phyloP scores from a whole-genome alignment of 2,113 vertebrate species.

The Gopherus flavomarginatus region DNA sequence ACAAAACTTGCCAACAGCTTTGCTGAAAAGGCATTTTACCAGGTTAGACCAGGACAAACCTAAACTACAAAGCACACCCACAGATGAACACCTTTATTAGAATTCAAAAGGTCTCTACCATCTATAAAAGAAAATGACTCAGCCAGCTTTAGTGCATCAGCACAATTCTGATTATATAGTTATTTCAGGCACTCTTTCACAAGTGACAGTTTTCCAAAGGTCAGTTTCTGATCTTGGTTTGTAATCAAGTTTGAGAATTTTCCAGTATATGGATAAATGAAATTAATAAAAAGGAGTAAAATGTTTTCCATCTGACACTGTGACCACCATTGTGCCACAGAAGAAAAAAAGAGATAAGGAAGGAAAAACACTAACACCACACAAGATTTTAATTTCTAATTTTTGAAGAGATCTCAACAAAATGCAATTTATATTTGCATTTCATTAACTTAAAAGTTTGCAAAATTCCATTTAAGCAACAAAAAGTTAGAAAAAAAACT shows the following conservation, averaged over 20 bases:
- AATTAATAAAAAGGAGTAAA: not conserved
- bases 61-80: not conserved
- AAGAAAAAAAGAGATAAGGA: not conserved
- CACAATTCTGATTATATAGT: not conserved
- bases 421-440: slow-evolving; percentile 10
- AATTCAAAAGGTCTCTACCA: not conserved
- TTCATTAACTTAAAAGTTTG: slow-evolving; percentile 1
- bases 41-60: not conserved
- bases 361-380: not conserved
- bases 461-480: not conserved
- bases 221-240: not conserved
- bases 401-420: not conserved
- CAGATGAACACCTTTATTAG: not conserved
- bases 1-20: not conserved
- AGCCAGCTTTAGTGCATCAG: not conserved
- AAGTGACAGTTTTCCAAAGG: not conserved
- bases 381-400: not conserved
- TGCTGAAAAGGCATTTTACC: not conserved
- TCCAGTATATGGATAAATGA: not conserved
- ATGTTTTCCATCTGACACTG: not conserved
- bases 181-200: not conserved
- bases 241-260: not conserved
- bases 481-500: not conserved
- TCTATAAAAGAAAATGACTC: not conserved
- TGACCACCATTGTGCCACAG: not conserved